These are phyloP conservation scores for Galago senegalensis DNA, from an alignment of 2,797 vertebrate genomes.

Conservation along the genomic window DNA sequence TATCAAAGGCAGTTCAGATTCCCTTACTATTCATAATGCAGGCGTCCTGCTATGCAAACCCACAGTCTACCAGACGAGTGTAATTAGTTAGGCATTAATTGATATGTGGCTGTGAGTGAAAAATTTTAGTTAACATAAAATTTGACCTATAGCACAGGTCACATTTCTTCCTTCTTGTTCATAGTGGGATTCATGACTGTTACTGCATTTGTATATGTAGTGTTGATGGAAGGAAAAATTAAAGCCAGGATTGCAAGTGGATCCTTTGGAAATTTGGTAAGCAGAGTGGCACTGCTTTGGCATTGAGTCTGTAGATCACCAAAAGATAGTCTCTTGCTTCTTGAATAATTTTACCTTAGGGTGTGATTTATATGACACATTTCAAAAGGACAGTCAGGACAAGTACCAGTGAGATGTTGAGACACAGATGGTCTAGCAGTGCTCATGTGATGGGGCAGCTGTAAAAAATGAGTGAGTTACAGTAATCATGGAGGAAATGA, in stretches of 20 bases:
- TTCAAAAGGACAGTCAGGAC: neutral
- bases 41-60: neutral
- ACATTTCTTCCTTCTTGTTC: neutral
- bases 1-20: neutral
- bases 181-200: neutral
- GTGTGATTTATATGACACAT: neutral
- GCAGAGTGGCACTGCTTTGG: neutral
- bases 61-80: neutral
- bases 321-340: neutral
- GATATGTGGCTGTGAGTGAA: neutral
- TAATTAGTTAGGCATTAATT: constrained; percentile 19
- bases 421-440: neutral
- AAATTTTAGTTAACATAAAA: constrained; percentile 9
- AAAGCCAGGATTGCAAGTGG: neutral
- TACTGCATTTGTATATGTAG: constrained; percentile 6
- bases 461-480: neutral
- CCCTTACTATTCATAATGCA: neutral
- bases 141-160: neutral
- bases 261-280: neutral
- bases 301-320: neutral
- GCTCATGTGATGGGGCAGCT: neutral
- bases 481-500: too few species aligned
- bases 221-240: constrained; percentile 33
- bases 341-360: neutral
- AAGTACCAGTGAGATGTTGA: neutral